A percentile compares a stretch with the other conserved stretches of the same genome.
These are phyloP conservation scores for Drosophila pachea DNA, from an alignment of 1,140 invertebrate species.

Conservation along the genomic window DNA sequence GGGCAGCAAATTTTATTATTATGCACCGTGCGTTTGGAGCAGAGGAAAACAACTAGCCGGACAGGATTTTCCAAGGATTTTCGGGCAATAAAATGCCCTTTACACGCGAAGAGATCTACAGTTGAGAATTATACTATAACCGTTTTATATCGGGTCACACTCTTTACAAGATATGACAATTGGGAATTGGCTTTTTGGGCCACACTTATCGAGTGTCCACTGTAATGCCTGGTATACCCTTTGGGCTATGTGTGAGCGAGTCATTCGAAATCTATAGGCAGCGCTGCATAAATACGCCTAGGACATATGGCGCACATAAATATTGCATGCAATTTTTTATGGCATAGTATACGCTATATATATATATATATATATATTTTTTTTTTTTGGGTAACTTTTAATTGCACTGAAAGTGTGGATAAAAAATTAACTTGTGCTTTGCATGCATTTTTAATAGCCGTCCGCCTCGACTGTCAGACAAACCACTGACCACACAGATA, in stretches of 20 bases:
- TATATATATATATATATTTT: conserved; percentile 4
- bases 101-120: too few relatives aligned
- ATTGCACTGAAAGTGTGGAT: conserved; percentile 67
- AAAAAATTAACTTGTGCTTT: conserved; percentile 70
- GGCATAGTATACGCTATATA: conserved; percentile 13
- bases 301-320: conserved; percentile 67
- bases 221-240: not conserved
- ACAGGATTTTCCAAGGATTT: not conserved
- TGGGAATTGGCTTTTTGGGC: not conserved
- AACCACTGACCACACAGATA: conserved; percentile 50
- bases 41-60: conserved; percentile 21
- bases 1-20: conserved; percentile 62
- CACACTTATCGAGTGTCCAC: not conserved
- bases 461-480: conserved; percentile 45
- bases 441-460: conserved; percentile 72
- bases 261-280: conserved; percentile 41
- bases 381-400: conserved; percentile 53
- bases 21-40: conserved; percentile 60
- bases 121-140: too few relatives aligned
- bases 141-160: too few relatives aligned
- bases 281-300: conserved; percentile 49
- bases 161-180: too few relatives aligned
- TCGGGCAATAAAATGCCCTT: not conserved
- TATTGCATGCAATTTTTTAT: conserved; percentile 63
- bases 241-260: not conserved